phyloP scores from a whole-genome alignment of 1,140 invertebrate genomes.

The Liolophura sinensis region DNA sequence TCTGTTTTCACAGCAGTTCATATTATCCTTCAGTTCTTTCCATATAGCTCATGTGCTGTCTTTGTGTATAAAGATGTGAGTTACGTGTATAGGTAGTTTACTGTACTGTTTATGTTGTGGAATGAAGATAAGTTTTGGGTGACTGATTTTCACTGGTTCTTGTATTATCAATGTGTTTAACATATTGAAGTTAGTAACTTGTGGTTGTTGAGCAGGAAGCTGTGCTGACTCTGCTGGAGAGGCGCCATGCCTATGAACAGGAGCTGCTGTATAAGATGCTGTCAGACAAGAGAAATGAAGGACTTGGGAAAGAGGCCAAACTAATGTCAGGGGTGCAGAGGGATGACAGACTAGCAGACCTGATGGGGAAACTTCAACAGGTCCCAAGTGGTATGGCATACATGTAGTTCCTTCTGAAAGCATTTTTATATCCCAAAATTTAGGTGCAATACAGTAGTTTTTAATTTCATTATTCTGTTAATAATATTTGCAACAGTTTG shows the following conservation, averaged over 20 bases:
- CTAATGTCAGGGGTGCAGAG: slow-evolving; percentile 31
- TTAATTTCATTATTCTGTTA: background rate
- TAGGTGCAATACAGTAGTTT: background rate
- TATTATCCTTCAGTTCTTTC: no score
- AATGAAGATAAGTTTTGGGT: no score
- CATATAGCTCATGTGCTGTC: no score
- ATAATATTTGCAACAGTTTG: background rate
- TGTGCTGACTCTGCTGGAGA: slow-evolving; percentile 27
- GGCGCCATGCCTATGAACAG: slow-evolving; percentile 34
- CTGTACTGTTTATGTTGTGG: no score
- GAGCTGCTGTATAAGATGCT: slow-evolving; percentile 31
- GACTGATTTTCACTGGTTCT: no score
- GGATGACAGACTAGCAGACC: slow-evolving; percentile 27
- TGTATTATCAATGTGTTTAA: background rate
- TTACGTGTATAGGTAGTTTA: no score
- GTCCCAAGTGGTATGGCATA: slow-evolving; percentile 15
- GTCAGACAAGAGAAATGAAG: slow-evolving; percentile 14
- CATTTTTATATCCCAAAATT: background rate
- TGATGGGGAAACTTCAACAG: slow-evolving; percentile 20
- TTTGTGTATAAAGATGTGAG: no score
- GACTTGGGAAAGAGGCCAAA: slow-evolving; percentile 19
- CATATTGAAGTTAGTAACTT: background rate
- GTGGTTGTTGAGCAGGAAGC: slow-evolving; percentile 27
- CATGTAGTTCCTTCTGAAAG: background rate
- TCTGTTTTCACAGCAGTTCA: no score